These are phyloP conservation scores for Romanogobio albipinnatus DNA, from an alignment of 2,113 vertebrate genomes.

Conservation along the genomic window DNA sequence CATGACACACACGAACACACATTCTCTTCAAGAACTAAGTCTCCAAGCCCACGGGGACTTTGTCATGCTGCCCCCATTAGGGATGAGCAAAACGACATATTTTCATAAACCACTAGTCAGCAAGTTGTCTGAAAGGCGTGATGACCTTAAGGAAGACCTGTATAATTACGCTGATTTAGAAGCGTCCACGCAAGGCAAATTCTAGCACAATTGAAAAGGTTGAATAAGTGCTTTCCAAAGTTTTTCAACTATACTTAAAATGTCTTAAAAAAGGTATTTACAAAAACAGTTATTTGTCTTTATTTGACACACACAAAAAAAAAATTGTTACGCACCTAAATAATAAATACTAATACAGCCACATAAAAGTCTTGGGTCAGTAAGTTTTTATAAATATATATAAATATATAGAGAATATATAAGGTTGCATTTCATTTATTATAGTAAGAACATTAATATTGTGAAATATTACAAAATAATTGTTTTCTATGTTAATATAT, in stretches of 20 bases:
- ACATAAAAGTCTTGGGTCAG: background rate
- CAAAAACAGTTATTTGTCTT: background rate
- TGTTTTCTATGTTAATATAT: too few relatives aligned
- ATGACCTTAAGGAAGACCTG: background rate
- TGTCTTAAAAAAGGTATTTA: background rate
- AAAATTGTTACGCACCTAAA: background rate
- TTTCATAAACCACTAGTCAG: conserved; percentile 6
- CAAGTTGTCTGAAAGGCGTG: background rate
- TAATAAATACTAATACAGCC: background rate
- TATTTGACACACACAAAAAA: background rate
- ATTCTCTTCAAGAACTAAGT: conserved; percentile 27
- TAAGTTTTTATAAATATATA: background rate
- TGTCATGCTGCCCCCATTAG: conserved; percentile 22
- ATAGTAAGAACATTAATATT: background rate
- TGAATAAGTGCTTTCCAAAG: background rate
- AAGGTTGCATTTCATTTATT: background rate
- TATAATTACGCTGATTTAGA: background rate
- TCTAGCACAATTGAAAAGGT: background rate
- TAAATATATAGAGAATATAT: too few relatives aligned
- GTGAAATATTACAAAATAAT: background rate
- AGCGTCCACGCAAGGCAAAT: background rate
- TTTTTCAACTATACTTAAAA: background rate
- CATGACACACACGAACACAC: conserved; percentile 45
- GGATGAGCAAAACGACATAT: background rate
- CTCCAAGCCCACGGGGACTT: conserved; percentile 17